A percentile compares a stretch with the other conserved stretches of the same genome.
phyloP scores from a whole-genome alignment of 2,888 invertebrate species.

The Biston stratarius region DNA sequence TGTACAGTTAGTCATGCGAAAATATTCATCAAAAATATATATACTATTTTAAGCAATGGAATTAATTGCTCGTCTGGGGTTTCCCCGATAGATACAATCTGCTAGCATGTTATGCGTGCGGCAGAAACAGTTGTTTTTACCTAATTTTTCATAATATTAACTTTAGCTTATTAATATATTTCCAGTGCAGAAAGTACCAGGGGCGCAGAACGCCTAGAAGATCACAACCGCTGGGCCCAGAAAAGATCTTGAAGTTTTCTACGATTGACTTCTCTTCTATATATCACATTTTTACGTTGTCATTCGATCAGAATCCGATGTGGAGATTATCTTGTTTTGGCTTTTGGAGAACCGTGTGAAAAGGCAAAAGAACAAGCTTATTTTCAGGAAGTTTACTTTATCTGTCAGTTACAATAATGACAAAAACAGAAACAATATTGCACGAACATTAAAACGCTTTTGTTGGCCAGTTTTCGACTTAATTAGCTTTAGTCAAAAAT shows the following conservation, averaged over 20 bases:
- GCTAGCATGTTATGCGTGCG: too few relatives aligned
- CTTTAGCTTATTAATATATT: slow-evolving; percentile 10
- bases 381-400: too few relatives aligned
- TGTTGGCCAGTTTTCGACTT: neutral
- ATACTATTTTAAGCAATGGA: too few relatives aligned
- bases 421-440: too few relatives aligned
- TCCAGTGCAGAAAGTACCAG: slow-evolving; percentile 63
- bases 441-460: too few relatives aligned
- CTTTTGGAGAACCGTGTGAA: neutral
- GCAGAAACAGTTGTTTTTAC: neutral
- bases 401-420: too few relatives aligned
- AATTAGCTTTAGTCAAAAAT: too few relatives aligned
- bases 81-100: too few relatives aligned
- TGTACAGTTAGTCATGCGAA: too few relatives aligned
- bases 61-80: too few relatives aligned
- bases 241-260: neutral
- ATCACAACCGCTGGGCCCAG: slow-evolving; percentile 28
- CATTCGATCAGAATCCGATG: neutral
- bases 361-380: too few relatives aligned
- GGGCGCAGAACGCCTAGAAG: slow-evolving; percentile 60
- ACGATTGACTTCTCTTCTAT: neutral
- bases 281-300: neutral
- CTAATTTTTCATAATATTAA: neutral
- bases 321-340: neutral
- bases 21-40: too few relatives aligned